These are phyloP conservation scores for Eupeodes latifasciatus DNA, from an alignment of 2,888 invertebrate genomes.

Conservation along the genomic window DNA sequence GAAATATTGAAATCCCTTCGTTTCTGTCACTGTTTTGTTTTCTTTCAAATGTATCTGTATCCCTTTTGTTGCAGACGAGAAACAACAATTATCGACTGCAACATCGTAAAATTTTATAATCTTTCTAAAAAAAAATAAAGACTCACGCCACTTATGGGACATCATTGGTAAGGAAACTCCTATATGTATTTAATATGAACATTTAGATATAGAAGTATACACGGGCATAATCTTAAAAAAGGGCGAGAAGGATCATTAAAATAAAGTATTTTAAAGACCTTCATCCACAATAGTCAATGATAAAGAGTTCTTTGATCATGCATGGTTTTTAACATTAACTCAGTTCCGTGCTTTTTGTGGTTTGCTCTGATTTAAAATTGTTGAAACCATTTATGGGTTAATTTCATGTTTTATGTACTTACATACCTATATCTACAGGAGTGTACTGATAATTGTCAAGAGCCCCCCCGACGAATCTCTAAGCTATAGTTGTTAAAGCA, in stretches of 20 bases:
- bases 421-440: not conserved
- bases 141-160: constrained; percentile 53
- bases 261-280: constrained; percentile 67
- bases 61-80: constrained; percentile 62
- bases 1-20: constrained; percentile 64
- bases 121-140: constrained; percentile 37
- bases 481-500: too few relatives aligned
- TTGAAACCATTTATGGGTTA: constrained; percentile 61
- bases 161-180: not conserved
- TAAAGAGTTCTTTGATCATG: constrained; percentile 68
- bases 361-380: constrained; percentile 59
- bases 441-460: not conserved
- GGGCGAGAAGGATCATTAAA: constrained; percentile 70
- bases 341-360: constrained; percentile 22
- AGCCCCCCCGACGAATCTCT: not conserved
- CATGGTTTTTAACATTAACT: constrained; percentile 30
- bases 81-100: constrained; percentile 74
- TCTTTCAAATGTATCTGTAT: constrained; percentile 16
- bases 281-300: constrained; percentile 60
- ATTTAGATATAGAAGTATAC: not conserved
- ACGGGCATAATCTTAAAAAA: not conserved
- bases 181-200: not conserved
- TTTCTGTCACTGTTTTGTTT: too few relatives aligned
- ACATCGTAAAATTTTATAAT: constrained; percentile 72
- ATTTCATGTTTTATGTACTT: constrained; percentile 41